Evolutionary conservation across 1,140 invertebrate species (phyloP).

Genomic region (Brachionus sp.): DNA sequence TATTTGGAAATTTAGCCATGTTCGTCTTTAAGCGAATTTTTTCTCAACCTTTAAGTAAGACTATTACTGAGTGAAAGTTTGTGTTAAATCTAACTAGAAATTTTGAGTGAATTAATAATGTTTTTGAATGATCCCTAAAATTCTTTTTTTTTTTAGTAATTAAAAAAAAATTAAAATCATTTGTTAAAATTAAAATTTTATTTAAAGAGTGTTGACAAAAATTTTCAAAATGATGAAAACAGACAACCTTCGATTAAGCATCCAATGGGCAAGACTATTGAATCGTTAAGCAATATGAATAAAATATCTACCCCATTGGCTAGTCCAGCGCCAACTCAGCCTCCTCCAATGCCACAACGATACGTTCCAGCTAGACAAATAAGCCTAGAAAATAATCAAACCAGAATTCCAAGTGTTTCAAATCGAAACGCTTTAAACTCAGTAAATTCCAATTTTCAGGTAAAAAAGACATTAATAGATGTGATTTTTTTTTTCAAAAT

Average conservation of each 20-base stretch:
- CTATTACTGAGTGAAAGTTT: background rate
- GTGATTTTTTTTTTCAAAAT: background rate
- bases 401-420: background rate
- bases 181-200: too few species aligned
- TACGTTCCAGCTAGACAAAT: constrained; percentile 33
- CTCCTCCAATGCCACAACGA: background rate
- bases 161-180: constrained; percentile 6
- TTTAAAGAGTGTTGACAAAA: constrained; percentile 35
- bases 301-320: constrained; percentile 32
- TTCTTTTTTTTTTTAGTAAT: background rate
- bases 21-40: background rate
- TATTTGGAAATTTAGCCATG: constrained; percentile 9
- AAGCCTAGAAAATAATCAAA: constrained; percentile 7
- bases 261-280: background rate
- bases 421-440: background rate
- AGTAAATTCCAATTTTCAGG: background rate
- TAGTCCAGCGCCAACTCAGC: background rate
- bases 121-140: background rate
- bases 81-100: background rate
- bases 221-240: constrained; percentile 23
- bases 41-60: constrained; percentile 12
- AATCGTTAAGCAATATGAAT: background rate
- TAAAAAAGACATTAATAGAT: background rate
- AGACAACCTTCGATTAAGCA: constrained; percentile 5
- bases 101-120: constrained; percentile 16